Evolutionary conservation across 2,113 vertebrate genomes (phyloP), one percentile per base, ranked within the genome.

Genomic region (Nothoprocta pentlandii): DNA sequence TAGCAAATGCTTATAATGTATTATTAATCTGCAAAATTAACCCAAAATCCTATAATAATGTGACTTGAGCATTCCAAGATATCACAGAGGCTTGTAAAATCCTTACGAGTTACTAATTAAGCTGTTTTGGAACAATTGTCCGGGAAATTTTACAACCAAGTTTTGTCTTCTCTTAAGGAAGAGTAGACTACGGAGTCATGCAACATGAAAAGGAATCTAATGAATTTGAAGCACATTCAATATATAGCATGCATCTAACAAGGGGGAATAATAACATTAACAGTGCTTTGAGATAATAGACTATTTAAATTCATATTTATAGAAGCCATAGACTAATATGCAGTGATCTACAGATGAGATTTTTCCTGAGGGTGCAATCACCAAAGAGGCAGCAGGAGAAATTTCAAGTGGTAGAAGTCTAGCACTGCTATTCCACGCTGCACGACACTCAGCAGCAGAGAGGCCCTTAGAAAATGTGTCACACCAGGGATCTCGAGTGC

Each of bases 281-380:
- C 67, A 93, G 87, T 80, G 73, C 89, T 97, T 89, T 95, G 92
- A 94, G 97, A 94, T 91, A 94, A 93, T 85, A 68, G 94, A 82
- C 95, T 76, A 68, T 95, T 98, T 97, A 97, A 97, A 97, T 96
- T 95, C 94, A 56, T 95, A 95, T 97, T 97, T 97, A 84, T 95
- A 89, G 95, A 91, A 92, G 58, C 28, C 2, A 0, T 6, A 90
- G 83, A 77, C 59, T 89, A 89, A 94, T 91, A 84, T 3, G 7
- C 51, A 82, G 63, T 71, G 63, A 90, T 90, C 56, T 70, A 64
- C 68, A 87, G 74, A 85, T 94, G 51, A 91, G 83, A 62, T 82
- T 82, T 51, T 85, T 59, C 92, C 76, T 80, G 59, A 89, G 67
- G 86, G 80, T 67, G 54, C 73, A 67, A n/a, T 58, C 77, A 67